phyloP scores from a whole-genome alignment of 2,888 invertebrate species.

The Sinotaia quadrata region DNA sequence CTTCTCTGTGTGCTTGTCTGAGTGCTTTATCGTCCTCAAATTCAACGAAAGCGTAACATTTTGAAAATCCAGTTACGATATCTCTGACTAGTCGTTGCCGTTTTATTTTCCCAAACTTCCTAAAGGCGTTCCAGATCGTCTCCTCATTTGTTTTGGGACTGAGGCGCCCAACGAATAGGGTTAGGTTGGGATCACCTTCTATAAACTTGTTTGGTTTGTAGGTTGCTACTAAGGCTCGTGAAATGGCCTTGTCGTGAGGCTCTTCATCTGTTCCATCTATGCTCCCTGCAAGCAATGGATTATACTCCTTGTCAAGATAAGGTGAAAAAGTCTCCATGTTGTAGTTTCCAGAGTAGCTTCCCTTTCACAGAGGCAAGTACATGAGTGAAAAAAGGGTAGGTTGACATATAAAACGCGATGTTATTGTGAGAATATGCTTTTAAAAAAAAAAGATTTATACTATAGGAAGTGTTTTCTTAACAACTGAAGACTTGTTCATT shows the following conservation, averaged over 20 bases:
- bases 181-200: conserved; percentile 80
- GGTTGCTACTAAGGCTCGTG: conserved; percentile 79
- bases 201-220: conserved; percentile 73
- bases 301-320: conserved; percentile 77
- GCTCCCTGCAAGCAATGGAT: conserved; percentile 87
- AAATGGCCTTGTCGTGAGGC: conserved; percentile 85
- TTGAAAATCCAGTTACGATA: conserved; percentile 86
- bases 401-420: too few species aligned
- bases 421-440: too few species aligned
- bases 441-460: too few species aligned
- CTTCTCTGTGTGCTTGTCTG: conserved; percentile 77
- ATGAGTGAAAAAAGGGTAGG: too few species aligned
- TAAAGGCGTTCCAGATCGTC: conserved; percentile 74
- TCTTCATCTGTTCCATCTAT: conserved; percentile 88
- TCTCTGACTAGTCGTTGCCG: conserved; percentile 81
- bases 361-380: too few species aligned
- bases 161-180: conserved; percentile 84
- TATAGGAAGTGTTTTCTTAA: too few species aligned
- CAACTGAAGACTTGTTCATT: too few species aligned
- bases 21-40: conserved; percentile 79
- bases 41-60: conserved; percentile 90
- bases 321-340: conserved; percentile 46
- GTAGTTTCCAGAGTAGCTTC: too few species aligned
- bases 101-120: conserved; percentile 79
- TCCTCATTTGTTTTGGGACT: conserved; percentile 79